These are phyloP conservation scores for Hemibagrus wyckioides DNA, from an alignment of 2,113 vertebrate species.

Conservation along the genomic window DNA sequence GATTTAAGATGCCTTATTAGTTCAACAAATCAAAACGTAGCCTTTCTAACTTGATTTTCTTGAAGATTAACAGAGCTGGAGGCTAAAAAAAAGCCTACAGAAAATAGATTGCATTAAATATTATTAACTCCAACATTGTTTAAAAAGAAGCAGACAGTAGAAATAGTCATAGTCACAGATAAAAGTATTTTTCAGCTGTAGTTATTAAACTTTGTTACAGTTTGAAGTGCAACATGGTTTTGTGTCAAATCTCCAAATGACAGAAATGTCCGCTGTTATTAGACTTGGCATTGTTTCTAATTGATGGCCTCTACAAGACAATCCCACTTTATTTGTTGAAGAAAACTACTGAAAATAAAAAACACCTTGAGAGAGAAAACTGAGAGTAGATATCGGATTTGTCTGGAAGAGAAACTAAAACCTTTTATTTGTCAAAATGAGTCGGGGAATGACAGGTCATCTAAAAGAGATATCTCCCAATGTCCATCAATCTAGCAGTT, in stretches of 20 bases:
- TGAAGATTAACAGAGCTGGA: not conserved
- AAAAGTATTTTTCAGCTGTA: not conserved
- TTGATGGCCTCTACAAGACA: constrained; percentile 15
- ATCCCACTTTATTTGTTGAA: constrained; percentile 25
- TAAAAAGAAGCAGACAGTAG: not conserved
- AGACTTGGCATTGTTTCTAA: constrained; percentile 25
- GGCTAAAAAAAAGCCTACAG: too few species aligned
- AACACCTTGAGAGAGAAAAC: constrained; percentile 35
- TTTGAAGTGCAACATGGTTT: not conserved
- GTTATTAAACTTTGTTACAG: not conserved
- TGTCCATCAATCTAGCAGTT: constrained; percentile 61
- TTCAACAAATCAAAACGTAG: constrained; percentile 15
- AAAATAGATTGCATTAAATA: not conserved
- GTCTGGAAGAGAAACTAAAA: constrained; percentile 38
- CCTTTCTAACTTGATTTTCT: constrained; percentile 10
- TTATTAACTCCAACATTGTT: not conserved
- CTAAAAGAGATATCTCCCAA: constrained; percentile 53
- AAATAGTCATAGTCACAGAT: not conserved
- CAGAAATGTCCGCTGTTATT: constrained; percentile 11
- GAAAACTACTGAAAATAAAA: constrained; percentile 32
- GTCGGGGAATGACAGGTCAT: constrained; percentile 40
- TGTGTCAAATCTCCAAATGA: not conserved
- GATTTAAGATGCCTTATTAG: constrained; percentile 20
- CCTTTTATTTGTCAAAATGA: constrained; percentile 45
- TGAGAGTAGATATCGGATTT: constrained; percentile 43